A percentile compares a stretch with the other conserved stretches of the same genome.
Evolutionary conservation across 2,888 invertebrate species (phyloP).

Genomic region (Myopa testacea): DNA sequence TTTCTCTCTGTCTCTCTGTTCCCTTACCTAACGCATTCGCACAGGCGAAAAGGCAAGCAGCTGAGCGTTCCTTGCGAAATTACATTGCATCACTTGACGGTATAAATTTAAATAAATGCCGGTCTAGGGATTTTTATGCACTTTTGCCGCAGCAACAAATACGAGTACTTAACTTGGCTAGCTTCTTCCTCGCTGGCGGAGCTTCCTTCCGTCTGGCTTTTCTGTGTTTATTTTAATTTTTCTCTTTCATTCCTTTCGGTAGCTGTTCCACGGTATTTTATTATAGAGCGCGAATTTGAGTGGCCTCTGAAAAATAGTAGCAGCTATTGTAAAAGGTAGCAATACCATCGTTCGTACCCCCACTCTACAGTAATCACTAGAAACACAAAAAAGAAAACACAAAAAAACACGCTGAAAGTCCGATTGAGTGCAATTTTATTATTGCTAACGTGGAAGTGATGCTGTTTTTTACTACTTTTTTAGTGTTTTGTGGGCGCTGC

Average conservation of each 20-base stretch:
- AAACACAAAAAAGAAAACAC: not conserved
- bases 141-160: slow-evolving; percentile 65
- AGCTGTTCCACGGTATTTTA: not conserved
- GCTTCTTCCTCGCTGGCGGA: slow-evolving; percentile 10
- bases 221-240: not conserved
- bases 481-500: too few relatives aligned
- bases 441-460: not conserved
- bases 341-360: too few relatives aligned
- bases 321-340: too few relatives aligned
- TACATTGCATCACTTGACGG: slow-evolving; percentile 50
- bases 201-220: slow-evolving; percentile 2
- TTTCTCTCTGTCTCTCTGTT: not conserved
- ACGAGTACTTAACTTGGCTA: slow-evolving; percentile 12
- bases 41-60: slow-evolving; percentile 42
- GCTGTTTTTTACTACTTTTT: not conserved
- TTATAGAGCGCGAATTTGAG: not conserved
- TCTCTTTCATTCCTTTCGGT: not conserved
- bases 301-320: not conserved
- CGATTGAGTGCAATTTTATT: not conserved
- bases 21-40: slow-evolving; percentile 18
- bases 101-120: slow-evolving; percentile 69
- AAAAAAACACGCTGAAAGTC: not conserved
- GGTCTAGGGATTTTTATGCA: slow-evolving; percentile 68
- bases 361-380: not conserved
- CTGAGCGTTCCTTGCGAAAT: slow-evolving; percentile 26